Base-by-base conservation (phyloP, 2,797 vertebrate genomes). In the Thaleichthys pacificus region DNA sequence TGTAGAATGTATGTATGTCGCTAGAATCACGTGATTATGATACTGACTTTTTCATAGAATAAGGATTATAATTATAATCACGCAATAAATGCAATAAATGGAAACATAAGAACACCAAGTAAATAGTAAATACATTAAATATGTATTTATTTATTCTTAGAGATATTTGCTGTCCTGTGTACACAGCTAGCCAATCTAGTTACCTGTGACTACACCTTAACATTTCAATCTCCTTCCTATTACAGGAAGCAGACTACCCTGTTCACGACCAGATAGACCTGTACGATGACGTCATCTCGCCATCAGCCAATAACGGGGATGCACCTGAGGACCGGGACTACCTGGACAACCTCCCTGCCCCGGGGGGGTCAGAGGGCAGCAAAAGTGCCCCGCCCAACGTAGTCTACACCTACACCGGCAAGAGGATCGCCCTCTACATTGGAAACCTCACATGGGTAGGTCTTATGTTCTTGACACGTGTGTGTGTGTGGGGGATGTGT, bases 391-490 rank as follows among this genome's bases (percentile, higher is more conserved):
- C 93, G 15, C 93, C 97, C 64, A 99, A 97, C 49, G 95, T 96
- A 80, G 96, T 96, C 35, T 99, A 97, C 88, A 98, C 96, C 0
- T 99, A 98, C 89, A 96, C 96, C 38, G 97, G 96, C 82, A 99
- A 99, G 89, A 93, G 96, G 90, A 99, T 99, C 68, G 96, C 97
- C 71, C 88, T 99, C 54, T 99, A 99, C 87, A 98, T 99, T 80
- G 97, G 97, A 83, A 99, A 99, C 88, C 95, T 99, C 63, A 99
- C 97, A 77, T 99, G 98, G 98, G 98, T 99, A 74, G 80, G 96
- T 56, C 51, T n/a, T n/a, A 2, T 6, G 15, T n/a, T 56, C 17
- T n/a, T n/a, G 15, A 5, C 9, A 4, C n/a, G 51, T 5, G 51
- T 56, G 19, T n/a, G 49, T 15, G 51, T 1, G 51, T 12, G 38